These are phyloP conservation scores for Urocynchramus pylzowi DNA, from an alignment of 2,113 vertebrate species.

Conservation along the genomic window DNA sequence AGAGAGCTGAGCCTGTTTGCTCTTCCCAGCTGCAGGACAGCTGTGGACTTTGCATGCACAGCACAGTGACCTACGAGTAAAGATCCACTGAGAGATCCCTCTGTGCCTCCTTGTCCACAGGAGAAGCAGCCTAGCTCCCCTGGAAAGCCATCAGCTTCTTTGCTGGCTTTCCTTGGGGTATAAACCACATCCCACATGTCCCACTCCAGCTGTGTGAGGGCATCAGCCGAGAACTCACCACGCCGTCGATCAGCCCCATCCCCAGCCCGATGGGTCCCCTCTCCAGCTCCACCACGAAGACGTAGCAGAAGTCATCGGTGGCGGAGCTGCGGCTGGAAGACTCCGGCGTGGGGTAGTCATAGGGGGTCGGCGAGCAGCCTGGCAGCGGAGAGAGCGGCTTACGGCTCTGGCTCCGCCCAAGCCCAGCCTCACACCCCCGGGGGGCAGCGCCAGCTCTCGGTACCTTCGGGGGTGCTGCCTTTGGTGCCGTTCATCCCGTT, in stretches of 20 bases:
- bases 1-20: neutral
- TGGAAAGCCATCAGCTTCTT: neutral
- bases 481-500: conserved; percentile 18
- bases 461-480: conserved; percentile 75
- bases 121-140: neutral
- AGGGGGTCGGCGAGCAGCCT: conserved; percentile 47
- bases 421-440: neutral
- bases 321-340: conserved; percentile 79
- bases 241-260: conserved; percentile 93
- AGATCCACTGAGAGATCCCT: neutral
- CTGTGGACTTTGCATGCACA: neutral
- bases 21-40: conserved; percentile 14
- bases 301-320: conserved; percentile 85
- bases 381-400: neutral
- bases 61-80: neutral
- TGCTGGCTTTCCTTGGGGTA: neutral
- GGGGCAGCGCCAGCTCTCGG: neutral
- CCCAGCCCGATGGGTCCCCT: conserved; percentile 90
- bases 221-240: conserved; percentile 77
- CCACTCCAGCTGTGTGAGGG: neutral
- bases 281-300: conserved; percentile 93
- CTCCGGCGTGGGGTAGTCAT: conserved; percentile 79
- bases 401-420: neutral
- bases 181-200: accelerated
- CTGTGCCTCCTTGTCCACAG: neutral